Evolutionary conservation across 2,797 vertebrate genomes (phyloP), one percentile per base, ranked within the genome.

Genomic region (Dryobates pubescens): DNA sequence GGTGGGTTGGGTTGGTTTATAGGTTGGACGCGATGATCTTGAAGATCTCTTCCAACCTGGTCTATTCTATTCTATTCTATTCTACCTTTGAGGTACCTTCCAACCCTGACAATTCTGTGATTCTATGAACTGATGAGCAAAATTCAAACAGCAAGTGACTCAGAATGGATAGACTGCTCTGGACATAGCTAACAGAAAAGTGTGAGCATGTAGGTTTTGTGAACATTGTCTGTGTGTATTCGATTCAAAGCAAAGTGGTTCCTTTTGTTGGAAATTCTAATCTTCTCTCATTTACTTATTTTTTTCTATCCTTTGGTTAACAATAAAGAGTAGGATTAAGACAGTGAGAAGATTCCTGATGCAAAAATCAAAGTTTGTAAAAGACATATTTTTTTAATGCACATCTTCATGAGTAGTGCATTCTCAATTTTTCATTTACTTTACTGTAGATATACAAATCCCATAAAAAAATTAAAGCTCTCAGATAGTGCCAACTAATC

Each of bases 401-500:
- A 72, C 49, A 73, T 78, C 41, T 78, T 83, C 4, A 53, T 61
- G 81, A 85, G 69, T 61, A 90, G 89, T 54, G 32, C 59, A 87
- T 87, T 85, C 78, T 90, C 47, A 30, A 6, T 76, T 88, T 96
- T 94, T 86, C 68, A 75, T 88, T 92, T 92, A 53, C n/a, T 92
- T 93, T 80, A 70, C 87, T 94, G n/a, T 91, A 73, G 49, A 69
- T 63, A 63, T 68, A 93, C 34, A 92, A 94, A 92, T 82, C 82
- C 76, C 59, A 82, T 86, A 56, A 93, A 93, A 41, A 94, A 93
- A 73, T 87, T 74, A 93, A 95, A 92, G 34, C 74, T 80, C 19
- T 88, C 41, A 32, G 54, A 92, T 82, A 77, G 70, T 79, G 36
- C 64, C 74, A 86, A 69, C 70, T 94, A 96, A 96, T 96, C 94